phyloP scores from a whole-genome alignment of 1,140 invertebrate species.

The Chironomus tepperi region DNA sequence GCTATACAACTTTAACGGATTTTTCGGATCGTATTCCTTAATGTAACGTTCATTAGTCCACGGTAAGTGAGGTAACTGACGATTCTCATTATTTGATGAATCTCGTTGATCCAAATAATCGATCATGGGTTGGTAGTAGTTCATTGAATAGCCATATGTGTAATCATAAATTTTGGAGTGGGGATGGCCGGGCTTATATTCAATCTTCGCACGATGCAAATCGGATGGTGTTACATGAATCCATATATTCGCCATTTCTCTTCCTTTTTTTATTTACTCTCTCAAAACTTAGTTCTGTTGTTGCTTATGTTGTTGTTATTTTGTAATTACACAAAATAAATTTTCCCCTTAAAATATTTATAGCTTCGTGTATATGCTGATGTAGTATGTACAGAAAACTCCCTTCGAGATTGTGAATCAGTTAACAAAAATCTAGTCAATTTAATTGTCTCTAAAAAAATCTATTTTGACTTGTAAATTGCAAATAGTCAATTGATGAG shows the following conservation, averaged over 20 bases:
- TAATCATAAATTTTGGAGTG: constrained; percentile 62
- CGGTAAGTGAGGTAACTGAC: constrained; percentile 54
- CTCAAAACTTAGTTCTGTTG: background rate
- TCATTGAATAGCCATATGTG: constrained; percentile 70
- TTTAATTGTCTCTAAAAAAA: too few relatives aligned
- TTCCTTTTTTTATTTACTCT: background rate
- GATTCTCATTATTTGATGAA: constrained; percentile 28
- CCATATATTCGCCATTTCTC: constrained; percentile 32
- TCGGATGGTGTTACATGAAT: constrained; percentile 28
- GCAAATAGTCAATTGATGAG: too few relatives aligned
- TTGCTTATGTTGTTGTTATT: background rate
- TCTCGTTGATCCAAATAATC: constrained; percentile 59
- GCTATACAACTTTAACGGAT: constrained; percentile 49
- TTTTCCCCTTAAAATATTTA: constrained; percentile 4
- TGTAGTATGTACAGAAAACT: background rate
- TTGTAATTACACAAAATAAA: background rate
- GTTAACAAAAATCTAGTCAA: too few relatives aligned
- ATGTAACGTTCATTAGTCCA: constrained; percentile 62
- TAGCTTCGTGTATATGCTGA: background rate
- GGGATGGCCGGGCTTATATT: constrained; percentile 42
- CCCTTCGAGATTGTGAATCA: background rate
- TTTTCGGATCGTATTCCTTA: constrained; percentile 48
- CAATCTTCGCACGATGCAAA: constrained; percentile 28
- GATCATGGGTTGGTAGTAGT: constrained; percentile 75
- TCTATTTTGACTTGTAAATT: too few relatives aligned